phyloP scores from a whole-genome alignment of 2,113 vertebrate genomes.

The Albula goreensis region DNA sequence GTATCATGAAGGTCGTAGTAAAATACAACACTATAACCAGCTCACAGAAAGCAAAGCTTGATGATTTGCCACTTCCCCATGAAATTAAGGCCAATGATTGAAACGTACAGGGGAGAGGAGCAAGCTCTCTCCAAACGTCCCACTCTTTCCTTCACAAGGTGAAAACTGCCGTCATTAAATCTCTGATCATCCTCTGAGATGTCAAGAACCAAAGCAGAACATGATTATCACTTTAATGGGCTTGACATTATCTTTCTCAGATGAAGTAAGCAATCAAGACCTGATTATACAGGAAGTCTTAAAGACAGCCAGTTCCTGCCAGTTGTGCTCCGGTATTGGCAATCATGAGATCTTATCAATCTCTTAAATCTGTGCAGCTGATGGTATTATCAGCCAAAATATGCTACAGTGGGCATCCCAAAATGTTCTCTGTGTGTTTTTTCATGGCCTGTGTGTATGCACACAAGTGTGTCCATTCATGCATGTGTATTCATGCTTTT shows the following conservation, averaged over 20 bases:
- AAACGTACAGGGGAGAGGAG: no score
- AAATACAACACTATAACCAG: no score
- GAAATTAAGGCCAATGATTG: no score
- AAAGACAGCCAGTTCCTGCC: conserved; percentile 17
- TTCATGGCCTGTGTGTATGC: no score
- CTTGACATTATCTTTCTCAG: conserved; percentile 17
- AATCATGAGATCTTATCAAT: not conserved
- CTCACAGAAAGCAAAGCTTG: no score
- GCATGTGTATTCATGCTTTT: no score
- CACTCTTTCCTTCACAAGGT: not conserved
- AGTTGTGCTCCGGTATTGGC: not conserved
- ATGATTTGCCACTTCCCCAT: no score
- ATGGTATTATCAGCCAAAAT: not conserved
- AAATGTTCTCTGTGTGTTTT: conserved; percentile 19
- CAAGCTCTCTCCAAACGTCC: not conserved
- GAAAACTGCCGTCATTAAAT: conserved; percentile 20
- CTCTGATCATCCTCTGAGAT: conserved; percentile 12
- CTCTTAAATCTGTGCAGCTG: conserved; percentile 1
- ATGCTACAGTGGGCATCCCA: not conserved
- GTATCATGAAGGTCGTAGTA: no score
- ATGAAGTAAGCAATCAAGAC: conserved; percentile 26
- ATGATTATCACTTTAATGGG: conserved; percentile 30
- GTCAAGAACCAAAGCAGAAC: conserved; percentile 24
- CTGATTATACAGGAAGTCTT: conserved; percentile 31
- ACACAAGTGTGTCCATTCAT: no score